Conservation (phyloP, 2,113 vertebrate species). For the Cyrtonyx montezumae region DNA sequence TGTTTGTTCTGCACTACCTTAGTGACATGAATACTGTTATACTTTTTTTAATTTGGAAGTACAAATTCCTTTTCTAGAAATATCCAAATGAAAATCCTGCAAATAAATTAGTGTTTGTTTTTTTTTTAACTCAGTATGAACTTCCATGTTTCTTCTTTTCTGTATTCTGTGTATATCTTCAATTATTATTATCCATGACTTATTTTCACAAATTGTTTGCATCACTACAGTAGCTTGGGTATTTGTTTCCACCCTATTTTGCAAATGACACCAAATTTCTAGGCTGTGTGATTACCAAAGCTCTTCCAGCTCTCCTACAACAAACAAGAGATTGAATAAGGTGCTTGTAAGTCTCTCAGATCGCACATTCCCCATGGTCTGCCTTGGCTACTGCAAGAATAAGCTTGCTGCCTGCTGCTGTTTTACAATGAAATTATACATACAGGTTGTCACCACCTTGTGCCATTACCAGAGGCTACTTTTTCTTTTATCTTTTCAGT, state of each 20-base stretch:
- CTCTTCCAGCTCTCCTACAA: not conserved
- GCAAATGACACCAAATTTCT: not conserved
- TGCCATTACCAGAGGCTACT: rapidly evolving
- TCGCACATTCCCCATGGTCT: not conserved
- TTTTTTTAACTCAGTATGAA: not conserved
- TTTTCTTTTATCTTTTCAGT: not conserved
- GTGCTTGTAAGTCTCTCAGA: not conserved
- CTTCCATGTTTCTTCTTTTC: not conserved
- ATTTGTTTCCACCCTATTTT: not conserved
- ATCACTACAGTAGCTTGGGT: not conserved
- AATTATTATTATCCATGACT: not conserved
- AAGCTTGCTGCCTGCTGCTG: not conserved
- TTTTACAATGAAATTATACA: not conserved
- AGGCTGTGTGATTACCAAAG: not conserved
- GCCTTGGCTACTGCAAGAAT: not conserved
- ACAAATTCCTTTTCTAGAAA: not conserved
- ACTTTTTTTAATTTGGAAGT: too few relatives aligned
- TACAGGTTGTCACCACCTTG: rapidly evolving
- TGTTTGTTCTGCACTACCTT: not conserved
- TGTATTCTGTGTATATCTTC: not conserved
- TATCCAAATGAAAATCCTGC: not conserved
- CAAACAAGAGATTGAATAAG: not conserved
- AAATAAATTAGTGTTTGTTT: not conserved
- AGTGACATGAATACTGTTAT: not conserved
- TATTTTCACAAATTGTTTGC: rapidly evolving